phyloP scores from a whole-genome alignment of 2,113 vertebrate genomes.

The Poeciliopsis retropinna region DNA sequence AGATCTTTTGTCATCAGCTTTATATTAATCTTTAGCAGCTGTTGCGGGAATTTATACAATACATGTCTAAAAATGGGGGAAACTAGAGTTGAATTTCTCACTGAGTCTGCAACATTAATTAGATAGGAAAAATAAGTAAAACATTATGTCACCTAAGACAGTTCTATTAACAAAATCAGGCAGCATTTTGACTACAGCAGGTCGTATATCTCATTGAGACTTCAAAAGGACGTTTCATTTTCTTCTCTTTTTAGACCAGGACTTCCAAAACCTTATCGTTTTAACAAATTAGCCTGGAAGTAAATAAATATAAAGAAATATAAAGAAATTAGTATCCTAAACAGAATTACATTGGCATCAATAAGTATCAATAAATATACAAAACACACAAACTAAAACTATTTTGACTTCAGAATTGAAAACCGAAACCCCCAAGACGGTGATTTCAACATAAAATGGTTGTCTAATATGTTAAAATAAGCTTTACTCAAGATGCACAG shows the following conservation, averaged over 20 bases:
- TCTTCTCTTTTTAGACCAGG: no score
- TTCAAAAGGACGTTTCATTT: background rate
- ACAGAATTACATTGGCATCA: background rate
- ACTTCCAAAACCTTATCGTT: no score
- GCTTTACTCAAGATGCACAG: no score
- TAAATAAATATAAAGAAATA: background rate
- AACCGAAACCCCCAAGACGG: background rate
- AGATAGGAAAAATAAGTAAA: background rate
- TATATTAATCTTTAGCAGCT: background rate
- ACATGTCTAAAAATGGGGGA: background rate
- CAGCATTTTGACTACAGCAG: background rate
- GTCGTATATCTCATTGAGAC: background rate
- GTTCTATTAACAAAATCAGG: background rate
- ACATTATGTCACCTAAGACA: no score
- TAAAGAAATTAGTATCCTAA: background rate
- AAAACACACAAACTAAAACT: background rate
- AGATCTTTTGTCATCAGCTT: background rate
- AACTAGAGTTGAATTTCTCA: background rate
- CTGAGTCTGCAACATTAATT: background rate
- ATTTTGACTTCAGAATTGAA: background rate
- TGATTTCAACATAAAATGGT: background rate
- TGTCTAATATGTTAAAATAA: no score
- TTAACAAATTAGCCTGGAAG: no score
- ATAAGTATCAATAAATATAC: background rate
- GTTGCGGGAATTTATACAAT: background rate